Percentiles rank a stretch among this genome's conserved stretches.
Conservation (phyloP, 2,888 invertebrate genomes). For the Amphiduros pacificus region DNA sequence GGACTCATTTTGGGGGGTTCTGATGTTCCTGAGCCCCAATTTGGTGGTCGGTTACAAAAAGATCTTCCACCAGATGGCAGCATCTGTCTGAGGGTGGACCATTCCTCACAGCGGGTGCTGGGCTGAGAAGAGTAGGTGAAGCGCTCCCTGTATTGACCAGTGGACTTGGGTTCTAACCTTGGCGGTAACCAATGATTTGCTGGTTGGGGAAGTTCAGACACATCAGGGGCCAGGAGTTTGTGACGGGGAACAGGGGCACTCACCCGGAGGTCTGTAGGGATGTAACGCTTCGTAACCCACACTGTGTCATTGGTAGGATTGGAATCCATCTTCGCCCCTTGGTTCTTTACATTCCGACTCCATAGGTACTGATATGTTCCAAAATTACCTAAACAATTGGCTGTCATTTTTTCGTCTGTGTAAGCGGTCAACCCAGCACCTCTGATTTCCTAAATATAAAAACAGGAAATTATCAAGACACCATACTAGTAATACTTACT, state of each 20-base stretch:
- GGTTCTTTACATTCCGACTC: slow-evolving; percentile 4
- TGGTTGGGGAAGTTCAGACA: slow-evolving; percentile 32
- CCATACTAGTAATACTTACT: too few relatives aligned
- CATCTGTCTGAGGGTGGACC: slow-evolving; percentile 53
- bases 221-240: slow-evolving; percentile 38
- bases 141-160: slow-evolving; percentile 21
- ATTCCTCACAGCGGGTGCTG: slow-evolving; percentile 42
- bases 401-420: slow-evolving; percentile 18
- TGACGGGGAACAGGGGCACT: slow-evolving; percentile 51
- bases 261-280: slow-evolving; percentile 46
- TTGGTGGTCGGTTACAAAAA: slow-evolving; percentile 33
- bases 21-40: slow-evolving; percentile 47
- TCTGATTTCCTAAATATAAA: too few relatives aligned
- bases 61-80: slow-evolving; percentile 44
- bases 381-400: slow-evolving; percentile 9
- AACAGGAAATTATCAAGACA: too few relatives aligned
- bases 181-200: slow-evolving; percentile 12
- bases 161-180: not conserved
- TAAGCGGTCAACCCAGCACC: too few relatives aligned
- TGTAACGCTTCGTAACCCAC: slow-evolving; percentile 53
- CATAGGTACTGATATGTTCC: slow-evolving; percentile 16
- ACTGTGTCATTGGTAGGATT: slow-evolving; percentile 34
- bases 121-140: slow-evolving; percentile 15
- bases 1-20: slow-evolving; percentile 31
- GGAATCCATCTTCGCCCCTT: not conserved